These are phyloP conservation scores for Sphaeramia orbicularis DNA, from an alignment of 2,797 vertebrate species.

Conservation along the genomic window DNA sequence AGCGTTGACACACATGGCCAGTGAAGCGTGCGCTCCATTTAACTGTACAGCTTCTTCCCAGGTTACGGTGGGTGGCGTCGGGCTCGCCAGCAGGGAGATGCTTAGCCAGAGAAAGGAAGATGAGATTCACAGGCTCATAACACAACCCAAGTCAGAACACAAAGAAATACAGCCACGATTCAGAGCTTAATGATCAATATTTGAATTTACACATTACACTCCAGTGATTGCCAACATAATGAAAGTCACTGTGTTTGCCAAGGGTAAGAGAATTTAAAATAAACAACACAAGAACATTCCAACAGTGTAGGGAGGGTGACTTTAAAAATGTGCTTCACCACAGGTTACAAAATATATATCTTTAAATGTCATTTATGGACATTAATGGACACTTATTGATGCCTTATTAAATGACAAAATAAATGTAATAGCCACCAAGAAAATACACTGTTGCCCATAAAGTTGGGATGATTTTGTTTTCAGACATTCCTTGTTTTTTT, in stretches of 20 bases:
- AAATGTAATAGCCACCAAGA: too few species aligned
- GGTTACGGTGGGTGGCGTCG: constrained; percentile 50
- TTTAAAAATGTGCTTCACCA: too few species aligned
- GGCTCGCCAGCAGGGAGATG: constrained; percentile 33
- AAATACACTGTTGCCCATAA: too few species aligned
- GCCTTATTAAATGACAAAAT: too few species aligned
- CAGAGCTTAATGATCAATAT: constrained; percentile 42
- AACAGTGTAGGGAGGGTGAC: too few species aligned
- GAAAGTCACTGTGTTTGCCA: constrained; percentile 16
- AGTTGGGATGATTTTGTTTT: too few species aligned
- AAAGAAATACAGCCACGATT: constrained; percentile 30
- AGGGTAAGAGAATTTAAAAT: constrained; percentile 22
- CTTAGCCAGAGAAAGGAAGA: constrained; percentile 40
- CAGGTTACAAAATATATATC: too few species aligned
- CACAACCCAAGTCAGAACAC: constrained; percentile 3
- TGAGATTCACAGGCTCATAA: constrained; percentile 34
- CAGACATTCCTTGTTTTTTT: too few species aligned
- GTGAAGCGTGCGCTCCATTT: constrained; percentile 79
- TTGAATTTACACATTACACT: constrained; percentile 51
- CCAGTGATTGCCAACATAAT: constrained; percentile 37
- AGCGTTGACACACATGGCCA: constrained; percentile 75
- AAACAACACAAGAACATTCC: constrained; percentile 12
- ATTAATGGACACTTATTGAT: too few species aligned
- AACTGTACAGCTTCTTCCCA: constrained; percentile 69
- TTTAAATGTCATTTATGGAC: too few species aligned